Conservation (phyloP, 2,888 invertebrate genomes). For the Hanleya hanleyi region DNA sequence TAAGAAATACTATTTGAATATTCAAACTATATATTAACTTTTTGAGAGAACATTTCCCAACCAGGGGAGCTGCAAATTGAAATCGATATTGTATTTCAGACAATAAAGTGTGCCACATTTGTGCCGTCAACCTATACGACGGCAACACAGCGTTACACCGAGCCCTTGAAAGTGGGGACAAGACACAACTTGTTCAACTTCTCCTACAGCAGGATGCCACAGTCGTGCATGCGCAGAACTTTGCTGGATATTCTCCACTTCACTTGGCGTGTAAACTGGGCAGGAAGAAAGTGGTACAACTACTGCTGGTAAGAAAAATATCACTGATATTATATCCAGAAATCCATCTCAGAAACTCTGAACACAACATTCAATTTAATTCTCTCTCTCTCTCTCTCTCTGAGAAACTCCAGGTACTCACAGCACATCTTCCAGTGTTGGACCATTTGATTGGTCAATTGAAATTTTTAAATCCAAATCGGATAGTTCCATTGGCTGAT, state of each 20-base stretch:
- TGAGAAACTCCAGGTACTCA: too few relatives aligned
- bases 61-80: neutral
- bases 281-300: conserved; percentile 56
- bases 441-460: too few relatives aligned
- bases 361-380: too few relatives aligned
- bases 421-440: too few relatives aligned
- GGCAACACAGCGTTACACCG: conserved; percentile 61
- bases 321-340: too few relatives aligned
- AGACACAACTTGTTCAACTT: conserved; percentile 39
- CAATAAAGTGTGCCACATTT: conserved; percentile 63
- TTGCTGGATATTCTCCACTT: conserved; percentile 56
- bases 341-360: too few relatives aligned
- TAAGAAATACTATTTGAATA: too few relatives aligned
- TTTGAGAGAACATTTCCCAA: too few relatives aligned
- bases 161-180: conserved; percentile 59
- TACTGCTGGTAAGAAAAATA: conserved; percentile 60
- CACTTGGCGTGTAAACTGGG: conserved; percentile 61
- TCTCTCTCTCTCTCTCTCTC: too few relatives aligned
- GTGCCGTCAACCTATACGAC: conserved; percentile 61
- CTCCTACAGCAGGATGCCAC: conserved; percentile 52
- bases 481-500: too few relatives aligned
- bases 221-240: conserved; percentile 61
- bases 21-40: too few relatives aligned
- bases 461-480: too few relatives aligned
- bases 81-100: conserved; percentile 49